phyloP scores from a whole-genome alignment of 2,797 vertebrate species.

The Sebastolobus altivelis region DNA sequence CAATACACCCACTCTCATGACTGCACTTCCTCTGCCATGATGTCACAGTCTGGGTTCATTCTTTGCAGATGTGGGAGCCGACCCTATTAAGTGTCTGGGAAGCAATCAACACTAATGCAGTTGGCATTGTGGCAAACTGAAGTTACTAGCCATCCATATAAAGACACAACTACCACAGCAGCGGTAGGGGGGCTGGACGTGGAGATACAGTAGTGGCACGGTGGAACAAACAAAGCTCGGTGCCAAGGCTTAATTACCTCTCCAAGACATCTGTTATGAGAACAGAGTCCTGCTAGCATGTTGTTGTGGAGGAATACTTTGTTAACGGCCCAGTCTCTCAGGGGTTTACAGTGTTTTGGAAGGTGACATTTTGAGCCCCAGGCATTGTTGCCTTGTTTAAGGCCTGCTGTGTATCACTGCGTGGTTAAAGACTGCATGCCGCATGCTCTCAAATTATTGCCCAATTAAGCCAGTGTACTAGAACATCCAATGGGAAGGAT shows the following conservation, averaged over 20 bases:
- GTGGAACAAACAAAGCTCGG: conserved; percentile 58
- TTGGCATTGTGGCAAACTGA: conserved; percentile 54
- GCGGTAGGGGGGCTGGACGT: conserved; percentile 35
- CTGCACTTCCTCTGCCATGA: conserved; percentile 76
- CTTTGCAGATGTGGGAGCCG: conserved; percentile 77
- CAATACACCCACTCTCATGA: conserved; percentile 64
- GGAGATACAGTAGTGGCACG: conserved; percentile 44
- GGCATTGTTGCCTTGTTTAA: conserved; percentile 63
- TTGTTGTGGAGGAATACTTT: conserved; percentile 44
- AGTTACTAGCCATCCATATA: conserved; percentile 70
- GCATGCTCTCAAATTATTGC: conserved; percentile 69
- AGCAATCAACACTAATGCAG: conserved; percentile 75
- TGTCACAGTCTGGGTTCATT: conserved; percentile 77
- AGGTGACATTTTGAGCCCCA: conserved; percentile 65
- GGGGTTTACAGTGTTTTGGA: conserved; percentile 54
- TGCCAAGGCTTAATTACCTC: conserved; percentile 56
- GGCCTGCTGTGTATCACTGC: conserved; percentile 64
- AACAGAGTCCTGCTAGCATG: conserved; percentile 41
- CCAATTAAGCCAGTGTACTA: conserved; percentile 62
- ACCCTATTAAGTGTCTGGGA: conserved; percentile 70
- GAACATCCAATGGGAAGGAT: conserved; percentile 52
- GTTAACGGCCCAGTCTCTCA: conserved; percentile 48
- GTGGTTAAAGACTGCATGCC: conserved; percentile 53
- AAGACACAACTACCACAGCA: conserved; percentile 61
- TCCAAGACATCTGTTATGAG: conserved; percentile 60